Percentiles rank a stretch among this genome's conserved stretches.
These are phyloP conservation scores for Oncorhynchus keta DNA, from an alignment of 2,113 vertebrate genomes.

Conservation along the genomic window DNA sequence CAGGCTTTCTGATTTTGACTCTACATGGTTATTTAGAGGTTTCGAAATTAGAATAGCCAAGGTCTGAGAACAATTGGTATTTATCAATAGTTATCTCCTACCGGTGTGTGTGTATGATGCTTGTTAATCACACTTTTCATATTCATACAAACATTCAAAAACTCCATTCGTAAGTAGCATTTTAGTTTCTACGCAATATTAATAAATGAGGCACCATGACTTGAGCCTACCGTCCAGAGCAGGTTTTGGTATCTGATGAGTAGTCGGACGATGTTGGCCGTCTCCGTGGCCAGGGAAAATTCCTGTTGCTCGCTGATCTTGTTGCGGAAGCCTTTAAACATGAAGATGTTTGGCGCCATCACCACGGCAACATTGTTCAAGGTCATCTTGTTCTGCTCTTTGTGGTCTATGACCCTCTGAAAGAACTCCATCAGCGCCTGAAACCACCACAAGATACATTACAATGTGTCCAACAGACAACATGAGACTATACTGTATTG, in stretches of 20 bases:
- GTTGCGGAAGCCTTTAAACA: conserved; percentile 80
- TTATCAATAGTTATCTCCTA: too few species aligned
- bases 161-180: too few species aligned
- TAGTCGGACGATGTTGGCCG: conserved; percentile 85
- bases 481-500: neutral
- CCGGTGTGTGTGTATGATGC: too few species aligned
- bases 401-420: conserved; percentile 87
- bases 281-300: conserved; percentile 87
- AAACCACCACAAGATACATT: conserved; percentile 24
- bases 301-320: conserved; percentile 85
- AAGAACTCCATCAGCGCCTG: conserved; percentile 95
- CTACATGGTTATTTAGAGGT: too few species aligned
- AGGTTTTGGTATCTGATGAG: conserved; percentile 90
- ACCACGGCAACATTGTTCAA: conserved; percentile 93
- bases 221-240: conserved; percentile 85
- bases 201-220: too few species aligned
- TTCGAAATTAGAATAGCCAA: too few species aligned
- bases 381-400: conserved; percentile 92
- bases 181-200: too few species aligned
- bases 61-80: too few species aligned
- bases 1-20: too few species aligned
- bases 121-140: too few species aligned
- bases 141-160: too few species aligned
- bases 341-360: conserved; percentile 98
- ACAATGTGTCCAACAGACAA: neutral